Percentiles rank a stretch among this genome's conserved stretches.
phyloP scores from a whole-genome alignment of 2,797 vertebrate species.

The Epinephelus malabaricus region DNA sequence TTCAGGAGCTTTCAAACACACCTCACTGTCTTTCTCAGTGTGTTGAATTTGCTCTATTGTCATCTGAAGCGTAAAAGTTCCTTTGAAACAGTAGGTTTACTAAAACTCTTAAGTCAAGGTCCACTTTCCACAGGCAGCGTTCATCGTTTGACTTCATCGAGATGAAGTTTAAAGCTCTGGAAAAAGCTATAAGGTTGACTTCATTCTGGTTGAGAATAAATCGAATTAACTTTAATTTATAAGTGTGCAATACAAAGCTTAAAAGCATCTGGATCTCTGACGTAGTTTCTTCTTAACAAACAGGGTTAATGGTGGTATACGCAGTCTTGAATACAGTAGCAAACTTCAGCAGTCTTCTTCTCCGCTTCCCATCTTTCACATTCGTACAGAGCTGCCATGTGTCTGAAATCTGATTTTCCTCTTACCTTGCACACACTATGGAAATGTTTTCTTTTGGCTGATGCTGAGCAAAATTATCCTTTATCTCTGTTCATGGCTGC shows the following conservation, averaged over 20 bases:
- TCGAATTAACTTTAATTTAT: background rate
- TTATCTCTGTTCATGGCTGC: background rate
- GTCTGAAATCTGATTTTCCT: slow-evolving; percentile 2
- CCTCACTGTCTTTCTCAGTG: too few species aligned
- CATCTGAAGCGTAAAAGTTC: too few species aligned
- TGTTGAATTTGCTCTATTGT: too few species aligned
- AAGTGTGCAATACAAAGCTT: background rate
- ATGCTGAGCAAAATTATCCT: slow-evolving; percentile 7
- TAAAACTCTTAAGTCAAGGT: too few species aligned
- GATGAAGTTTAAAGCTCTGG: background rate
- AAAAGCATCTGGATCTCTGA: background rate
- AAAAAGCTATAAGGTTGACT: background rate
- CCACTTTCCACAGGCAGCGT: background rate
- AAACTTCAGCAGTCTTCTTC: background rate
- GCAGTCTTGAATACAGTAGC: background rate
- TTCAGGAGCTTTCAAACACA: too few species aligned
- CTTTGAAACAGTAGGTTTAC: too few species aligned
- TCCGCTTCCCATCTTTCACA: background rate
- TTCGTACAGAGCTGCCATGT: background rate
- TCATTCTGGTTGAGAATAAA: background rate
- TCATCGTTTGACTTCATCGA: background rate
- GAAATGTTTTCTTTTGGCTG: slow-evolving; percentile 16
- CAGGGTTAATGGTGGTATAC: background rate
- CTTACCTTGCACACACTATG: background rate
- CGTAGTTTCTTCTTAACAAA: background rate